Evolutionary conservation across 2,888 invertebrate genomes (phyloP), one percentile per base, ranked within the genome.

Genomic region (Philereme vetulata): DNA sequence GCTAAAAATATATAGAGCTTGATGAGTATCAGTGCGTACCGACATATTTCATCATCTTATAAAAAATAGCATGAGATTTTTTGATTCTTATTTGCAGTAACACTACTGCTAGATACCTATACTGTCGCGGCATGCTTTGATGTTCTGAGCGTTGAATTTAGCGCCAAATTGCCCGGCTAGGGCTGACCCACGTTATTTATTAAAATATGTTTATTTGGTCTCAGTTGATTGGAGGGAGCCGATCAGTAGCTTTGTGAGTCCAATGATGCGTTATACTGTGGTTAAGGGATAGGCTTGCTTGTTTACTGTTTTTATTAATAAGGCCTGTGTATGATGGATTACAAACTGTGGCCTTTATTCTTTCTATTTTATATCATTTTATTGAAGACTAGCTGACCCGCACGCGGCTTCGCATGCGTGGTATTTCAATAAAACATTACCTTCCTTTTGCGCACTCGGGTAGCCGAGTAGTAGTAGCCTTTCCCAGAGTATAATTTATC

Each of bases 121-220:
- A 46, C 46, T 34, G 34, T 46, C 58, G 63, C 68, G 71, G 72
- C 67, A 59, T 64, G 68, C 82, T 83, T 83, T 83, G 83, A 83
- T 80, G 82, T 82, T 72, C 57, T 51, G 73, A 74, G 67, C 73
- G 67, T 71, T 72, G 80, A 78, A 82, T 86, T 83, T 80, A 76
- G 77, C 81, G 79, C 79, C 81, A 83, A 88, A 85, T 87, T 82
- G 81, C 76, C 73, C 61, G 64, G 45, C 66, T 71, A 83, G 79
- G 83, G 82, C 65, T 82, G 77, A 64, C 68, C 63, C 67, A 64
- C 68, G 72, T 80, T 81, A 81, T 81, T 80, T 83, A 86, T 85
- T 84, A 82, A 85, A 84, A 86, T 79, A 78, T 74, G 81, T 83
- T 83, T 83, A 84, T 85, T 82, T 83, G 69, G 75, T 71, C 68